These are phyloP conservation scores for Antheraea yamamai DNA, from an alignment of 2,888 invertebrate genomes.

Conservation along the genomic window DNA sequence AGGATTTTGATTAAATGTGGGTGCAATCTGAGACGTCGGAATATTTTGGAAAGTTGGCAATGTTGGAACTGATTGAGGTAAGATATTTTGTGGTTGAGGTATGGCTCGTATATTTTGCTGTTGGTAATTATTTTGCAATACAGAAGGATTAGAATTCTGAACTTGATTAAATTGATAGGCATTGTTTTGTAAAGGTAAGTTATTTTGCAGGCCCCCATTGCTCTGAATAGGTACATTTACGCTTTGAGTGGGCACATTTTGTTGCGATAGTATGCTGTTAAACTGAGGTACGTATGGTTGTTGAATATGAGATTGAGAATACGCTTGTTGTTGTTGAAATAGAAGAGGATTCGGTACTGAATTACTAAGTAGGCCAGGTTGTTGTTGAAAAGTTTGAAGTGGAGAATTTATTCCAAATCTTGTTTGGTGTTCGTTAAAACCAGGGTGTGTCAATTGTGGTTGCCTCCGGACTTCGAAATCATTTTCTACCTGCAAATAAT, in stretches of 20 bases:
- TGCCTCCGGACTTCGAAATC: conserved; percentile 77
- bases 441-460: conserved; percentile 62
- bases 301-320: conserved; percentile 38
- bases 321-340: conserved; percentile 55
- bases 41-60: conserved; percentile 63
- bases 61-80: conserved; percentile 63
- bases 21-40: conserved; percentile 54
- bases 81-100: conserved; percentile 55
- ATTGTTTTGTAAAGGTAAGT: conserved; percentile 48
- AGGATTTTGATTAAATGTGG: conserved; percentile 56
- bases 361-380: conserved; percentile 43
- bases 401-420: conserved; percentile 74
- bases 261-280: conserved; percentile 41
- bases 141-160: conserved; percentile 46
- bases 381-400: conserved; percentile 67
- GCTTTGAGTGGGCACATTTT: conserved; percentile 33
- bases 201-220: conserved; percentile 42
- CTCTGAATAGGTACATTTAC: conserved; percentile 22
- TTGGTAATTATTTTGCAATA: conserved; percentile 53
- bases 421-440: conserved; percentile 74
- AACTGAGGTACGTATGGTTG: conserved; percentile 70
- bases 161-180: conserved; percentile 63
- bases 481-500: conserved; percentile 74
- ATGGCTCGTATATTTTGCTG: conserved; percentile 57
- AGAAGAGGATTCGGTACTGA: conserved; percentile 51